These are phyloP conservation scores for Drosophila colorata DNA, from an alignment of 2,888 invertebrate genomes.

Conservation along the genomic window DNA sequence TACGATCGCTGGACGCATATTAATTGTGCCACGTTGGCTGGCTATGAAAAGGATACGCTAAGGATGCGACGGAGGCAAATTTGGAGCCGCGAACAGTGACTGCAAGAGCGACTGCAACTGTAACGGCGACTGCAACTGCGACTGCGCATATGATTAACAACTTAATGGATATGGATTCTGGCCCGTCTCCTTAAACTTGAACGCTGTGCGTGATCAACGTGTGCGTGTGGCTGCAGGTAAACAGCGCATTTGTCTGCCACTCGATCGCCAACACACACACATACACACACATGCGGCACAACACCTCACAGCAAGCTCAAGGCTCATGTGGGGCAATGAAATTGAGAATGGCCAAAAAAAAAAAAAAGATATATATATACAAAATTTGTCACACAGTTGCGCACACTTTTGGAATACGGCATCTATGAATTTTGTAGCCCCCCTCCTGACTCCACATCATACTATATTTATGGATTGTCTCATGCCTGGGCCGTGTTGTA, in stretches of 20 bases:
- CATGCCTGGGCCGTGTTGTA: slow-evolving; percentile 45
- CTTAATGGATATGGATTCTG: slow-evolving; percentile 75
- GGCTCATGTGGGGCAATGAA: slow-evolving; percentile 41
- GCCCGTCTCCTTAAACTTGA: slow-evolving; percentile 21
- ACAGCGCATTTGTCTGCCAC: slow-evolving; percentile 82
- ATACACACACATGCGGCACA: slow-evolving; percentile 26
- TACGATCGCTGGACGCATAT: slow-evolving; percentile 83
- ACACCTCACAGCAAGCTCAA: slow-evolving; percentile 56
- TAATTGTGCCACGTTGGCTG: slow-evolving; percentile 70
- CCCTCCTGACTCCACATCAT: slow-evolving; percentile 9
- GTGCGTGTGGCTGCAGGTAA: slow-evolving; percentile 84
- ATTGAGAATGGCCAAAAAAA: slow-evolving; percentile 43
- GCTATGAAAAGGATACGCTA: slow-evolving; percentile 70
- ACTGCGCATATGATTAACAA: slow-evolving; percentile 83
- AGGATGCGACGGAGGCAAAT: slow-evolving; percentile 60
- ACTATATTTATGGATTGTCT: slow-evolving; percentile 27
- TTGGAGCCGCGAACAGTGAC: slow-evolving; percentile 29
- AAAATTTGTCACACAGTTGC: slow-evolving; percentile 64
- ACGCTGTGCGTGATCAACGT: slow-evolving; percentile 36
- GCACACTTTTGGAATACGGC: slow-evolving; percentile 32
- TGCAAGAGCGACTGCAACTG: slow-evolving; percentile 67
- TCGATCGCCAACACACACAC: slow-evolving; percentile 40
- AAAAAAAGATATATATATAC: slow-evolving; percentile 29
- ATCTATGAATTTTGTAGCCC: slow-evolving; percentile 31
- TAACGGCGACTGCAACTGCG: slow-evolving; percentile 48